Evolutionary conservation across 1,140 invertebrate genomes (phyloP).

Genomic region (Drosophila saltans): DNA sequence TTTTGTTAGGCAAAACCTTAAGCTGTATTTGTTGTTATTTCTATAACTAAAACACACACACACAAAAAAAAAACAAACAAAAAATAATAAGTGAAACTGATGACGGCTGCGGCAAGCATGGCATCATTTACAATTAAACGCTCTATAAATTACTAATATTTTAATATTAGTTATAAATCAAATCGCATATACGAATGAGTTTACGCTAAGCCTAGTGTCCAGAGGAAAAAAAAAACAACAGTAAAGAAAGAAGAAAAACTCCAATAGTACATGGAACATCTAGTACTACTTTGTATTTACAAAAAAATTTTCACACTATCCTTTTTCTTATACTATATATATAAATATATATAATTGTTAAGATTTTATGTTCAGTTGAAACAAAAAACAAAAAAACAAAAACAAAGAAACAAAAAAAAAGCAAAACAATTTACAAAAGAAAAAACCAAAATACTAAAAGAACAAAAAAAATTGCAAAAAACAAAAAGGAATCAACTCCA

Average conservation of each 20-base stretch:
- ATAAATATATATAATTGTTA: constrained; percentile 57
- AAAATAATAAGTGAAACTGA: constrained; percentile 35
- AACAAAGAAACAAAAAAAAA: constrained; percentile 47
- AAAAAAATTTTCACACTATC: constrained; percentile 66
- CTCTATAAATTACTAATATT: constrained; percentile 79
- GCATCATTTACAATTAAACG: constrained; percentile 50
- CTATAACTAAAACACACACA: constrained; percentile 47
- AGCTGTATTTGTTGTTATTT: constrained; percentile 77
- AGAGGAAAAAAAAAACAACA: constrained; percentile 7
- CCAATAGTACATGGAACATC: constrained; percentile 40
- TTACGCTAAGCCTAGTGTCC: constrained; percentile 57
- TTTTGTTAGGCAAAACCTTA: constrained; percentile 55
- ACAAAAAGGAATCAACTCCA: constrained; percentile 38
- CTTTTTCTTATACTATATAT: constrained; percentile 52
- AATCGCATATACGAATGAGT: constrained; percentile 55
- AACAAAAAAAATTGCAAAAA: constrained; percentile 77
- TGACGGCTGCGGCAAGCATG: constrained; percentile 8
- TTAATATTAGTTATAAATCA: constrained; percentile 75
- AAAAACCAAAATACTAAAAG: constrained; percentile 65
- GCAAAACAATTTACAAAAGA: constrained; percentile 29
- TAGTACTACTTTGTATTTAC: constrained; percentile 73
- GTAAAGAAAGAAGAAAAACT: constrained; percentile 35
- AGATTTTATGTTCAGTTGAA: constrained; percentile 75
- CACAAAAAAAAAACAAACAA: constrained; percentile 20
- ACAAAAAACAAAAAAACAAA: constrained; percentile 31